Base-by-base conservation (phyloP, 1,140 invertebrate species). In the Pantala flavescens region DNA sequence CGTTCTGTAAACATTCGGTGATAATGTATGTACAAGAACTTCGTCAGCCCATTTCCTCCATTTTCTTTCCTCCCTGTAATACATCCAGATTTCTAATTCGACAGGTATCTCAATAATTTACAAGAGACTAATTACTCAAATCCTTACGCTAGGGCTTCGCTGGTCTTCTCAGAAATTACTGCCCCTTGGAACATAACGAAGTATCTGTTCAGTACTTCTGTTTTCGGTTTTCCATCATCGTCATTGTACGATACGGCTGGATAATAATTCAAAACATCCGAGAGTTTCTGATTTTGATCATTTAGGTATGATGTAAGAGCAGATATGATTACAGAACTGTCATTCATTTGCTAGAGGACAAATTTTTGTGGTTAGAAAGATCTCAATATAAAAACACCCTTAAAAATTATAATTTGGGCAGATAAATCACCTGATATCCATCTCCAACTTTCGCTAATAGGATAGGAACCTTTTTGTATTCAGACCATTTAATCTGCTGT, bases 21-120 rank as follows among this genome's bases (percentile, higher is more conserved):
- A 98, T 70, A 99, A 85, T 0, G 90, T 89, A 81, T 98, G 96
- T 0, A 98, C 95, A 12, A 98, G 86, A 71, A 91, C 89, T 72
- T 90, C 87, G 83, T 99, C 98, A 0, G 91, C 91, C 98, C 98
- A 99, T 80, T 91, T 88, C 76, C 98, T 86, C 97, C 97, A 99
- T 81, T 96, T 91, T 73, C 94, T 87, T 84, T 99, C 97, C 77
- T 94, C 89, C 49, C 95, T 96, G 78, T 72, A 85, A 85, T 77
- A 78, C 12, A 73, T 74, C 23, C 71, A 36, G 9, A 21, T 63
- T 24, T 73, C n/a, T n/a, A n/a, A n/a, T n/a, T n/a, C n/a, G n/a
- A n/a, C n/a, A n/a, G 74, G 36, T 28, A 9, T 73, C 11, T n/a
- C n/a, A 28, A 43, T 72, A 14, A 36, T 73, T 16, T 72, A 23